phyloP scores from a whole-genome alignment of 2,113 vertebrate species.

The Oncorhynchus tshawytscha region DNA sequence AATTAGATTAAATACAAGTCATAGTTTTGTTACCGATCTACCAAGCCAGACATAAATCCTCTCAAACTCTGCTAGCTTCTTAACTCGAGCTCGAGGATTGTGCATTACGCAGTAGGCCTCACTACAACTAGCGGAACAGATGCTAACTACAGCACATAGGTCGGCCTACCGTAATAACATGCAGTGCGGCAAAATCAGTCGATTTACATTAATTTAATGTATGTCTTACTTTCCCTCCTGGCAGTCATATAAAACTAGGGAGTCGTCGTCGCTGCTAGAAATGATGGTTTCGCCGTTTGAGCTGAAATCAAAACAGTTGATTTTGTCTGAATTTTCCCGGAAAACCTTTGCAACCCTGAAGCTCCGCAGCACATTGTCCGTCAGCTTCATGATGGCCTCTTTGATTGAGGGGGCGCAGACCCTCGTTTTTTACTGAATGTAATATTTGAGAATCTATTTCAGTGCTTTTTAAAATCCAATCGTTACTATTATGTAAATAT shows the following conservation, averaged over 20 bases:
- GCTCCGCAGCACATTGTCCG: conserved; percentile 97
- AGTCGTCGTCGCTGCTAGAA: conserved; percentile 98
- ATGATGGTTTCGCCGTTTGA: conserved; percentile 97
- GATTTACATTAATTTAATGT: background rate
- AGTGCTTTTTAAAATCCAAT: background rate
- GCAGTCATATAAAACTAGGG: conserved; percentile 95
- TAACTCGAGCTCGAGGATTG: conserved; percentile 7
- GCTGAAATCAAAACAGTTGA: conserved; percentile 98
- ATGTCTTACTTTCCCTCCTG: conserved; percentile 97
- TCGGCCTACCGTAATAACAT: background rate
- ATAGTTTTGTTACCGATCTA: background rate
- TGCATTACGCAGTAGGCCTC: conserved; percentile 46
- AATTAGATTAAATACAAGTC: background rate
- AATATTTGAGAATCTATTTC: background rate
- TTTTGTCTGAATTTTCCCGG: conserved; percentile 97
- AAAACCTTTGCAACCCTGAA: conserved; percentile 99
- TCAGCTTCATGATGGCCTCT: conserved; percentile 93
- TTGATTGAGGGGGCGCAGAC: conserved; percentile 49
- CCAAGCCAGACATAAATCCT: background rate
- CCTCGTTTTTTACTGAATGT: conserved; percentile 22
- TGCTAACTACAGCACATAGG: background rate
- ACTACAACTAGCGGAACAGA: background rate
- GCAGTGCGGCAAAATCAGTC: background rate
- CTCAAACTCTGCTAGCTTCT: background rate
- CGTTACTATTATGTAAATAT: background rate